Evolutionary conservation across 2,888 invertebrate genomes (phyloP).

Genomic region (Megaustenia siamemsis): DNA sequence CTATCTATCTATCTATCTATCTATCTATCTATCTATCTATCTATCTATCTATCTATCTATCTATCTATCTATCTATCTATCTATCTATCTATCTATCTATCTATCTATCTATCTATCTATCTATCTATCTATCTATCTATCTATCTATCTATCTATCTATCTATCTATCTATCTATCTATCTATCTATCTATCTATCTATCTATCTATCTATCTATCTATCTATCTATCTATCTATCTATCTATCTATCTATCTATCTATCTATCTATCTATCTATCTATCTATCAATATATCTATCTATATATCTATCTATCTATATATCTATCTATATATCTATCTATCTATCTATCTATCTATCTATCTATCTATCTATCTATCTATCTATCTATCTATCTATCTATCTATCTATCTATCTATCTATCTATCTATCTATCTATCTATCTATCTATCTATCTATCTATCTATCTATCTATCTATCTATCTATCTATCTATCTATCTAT

Average conservation of each 20-base stretch:
- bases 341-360: constrained; percentile 9
- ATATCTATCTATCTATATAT: no score
- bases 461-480: constrained; percentile 9
- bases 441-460: constrained; percentile 9
- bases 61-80: neutral
- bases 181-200: neutral
- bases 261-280: constrained; percentile 9
- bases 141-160: constrained; percentile 9
- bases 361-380: constrained; percentile 9
- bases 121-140: neutral
- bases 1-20: neutral
- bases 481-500: constrained; percentile 7
- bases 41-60: neutral
- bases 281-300: no score
- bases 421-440: constrained; percentile 9
- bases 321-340: no score
- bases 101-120: neutral
- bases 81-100: neutral
- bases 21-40: neutral
- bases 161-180: neutral
- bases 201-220: constrained; percentile 9
- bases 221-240: constrained; percentile 9
- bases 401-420: constrained; percentile 9
- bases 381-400: constrained; percentile 9
- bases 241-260: constrained; percentile 9